phyloP scores from a whole-genome alignment of 2,888 invertebrate genomes.

The Calephelis perditalis region DNA sequence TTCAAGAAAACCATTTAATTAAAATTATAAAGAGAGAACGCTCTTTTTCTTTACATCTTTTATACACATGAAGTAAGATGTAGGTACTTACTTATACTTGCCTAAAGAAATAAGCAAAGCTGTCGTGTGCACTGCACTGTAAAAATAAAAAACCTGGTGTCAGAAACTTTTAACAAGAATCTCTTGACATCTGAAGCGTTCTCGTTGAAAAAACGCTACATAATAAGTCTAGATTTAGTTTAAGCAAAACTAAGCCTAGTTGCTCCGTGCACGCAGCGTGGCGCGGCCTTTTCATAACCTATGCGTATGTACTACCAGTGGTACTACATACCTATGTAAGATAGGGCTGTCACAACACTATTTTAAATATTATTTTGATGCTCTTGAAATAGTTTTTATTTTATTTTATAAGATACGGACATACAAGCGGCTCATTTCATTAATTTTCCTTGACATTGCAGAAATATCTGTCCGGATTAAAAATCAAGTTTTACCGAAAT shows the following conservation, averaged over 20 bases:
- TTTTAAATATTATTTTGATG: no score
- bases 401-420: no score
- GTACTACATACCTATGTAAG: slow-evolving; percentile 11
- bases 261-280: slow-evolving; percentile 22
- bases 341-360: neutral
- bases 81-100: neutral
- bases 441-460: no score
- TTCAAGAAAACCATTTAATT: no score
- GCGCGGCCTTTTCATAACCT: slow-evolving; percentile 28
- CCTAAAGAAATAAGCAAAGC: neutral
- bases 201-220: slow-evolving; percentile 16
- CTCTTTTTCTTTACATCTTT: no score
- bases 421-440: no score
- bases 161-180: slow-evolving; percentile 11
- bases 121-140: slow-evolving; percentile 4
- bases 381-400: no score
- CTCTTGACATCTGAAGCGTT: slow-evolving; percentile 12
- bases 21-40: no score
- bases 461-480: no score
- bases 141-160: slow-evolving; percentile 11
- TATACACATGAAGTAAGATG: no score
- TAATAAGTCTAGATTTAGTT: slow-evolving; percentile 18
- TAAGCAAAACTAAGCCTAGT: slow-evolving; percentile 12
- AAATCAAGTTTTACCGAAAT: no score
- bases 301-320: slow-evolving; percentile 14